phyloP scores from a whole-genome alignment of 2,113 vertebrate genomes.

The Halichoeres trimaculatus region DNA sequence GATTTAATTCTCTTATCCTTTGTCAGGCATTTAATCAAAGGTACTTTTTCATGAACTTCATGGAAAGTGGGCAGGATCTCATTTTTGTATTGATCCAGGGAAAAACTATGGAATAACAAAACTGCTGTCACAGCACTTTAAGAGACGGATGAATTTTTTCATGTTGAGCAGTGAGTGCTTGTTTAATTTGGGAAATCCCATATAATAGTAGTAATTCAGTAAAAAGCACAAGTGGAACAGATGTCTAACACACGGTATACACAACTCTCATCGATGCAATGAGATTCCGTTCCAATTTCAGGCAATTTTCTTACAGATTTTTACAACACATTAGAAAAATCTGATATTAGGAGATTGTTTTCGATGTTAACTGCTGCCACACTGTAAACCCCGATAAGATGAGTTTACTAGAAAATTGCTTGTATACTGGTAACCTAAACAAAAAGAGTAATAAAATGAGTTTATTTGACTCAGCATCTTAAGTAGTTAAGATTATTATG shows the following conservation, averaged over 20 bases:
- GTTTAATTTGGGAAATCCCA: not conserved
- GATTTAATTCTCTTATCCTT: not conserved
- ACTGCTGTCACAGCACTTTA: not conserved
- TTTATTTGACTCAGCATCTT: too few species aligned
- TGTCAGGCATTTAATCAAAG: not conserved
- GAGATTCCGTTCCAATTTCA: not conserved
- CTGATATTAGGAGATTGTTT: too few species aligned
- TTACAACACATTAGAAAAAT: too few species aligned
- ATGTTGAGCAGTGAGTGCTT: not conserved
- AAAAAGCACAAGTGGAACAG: not conserved
- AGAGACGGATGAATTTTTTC: not conserved
- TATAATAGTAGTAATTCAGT: not conserved
- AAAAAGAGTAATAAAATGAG: too few species aligned
- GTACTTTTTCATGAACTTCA: not conserved
- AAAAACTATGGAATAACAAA: not conserved
- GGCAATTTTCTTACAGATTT: too few species aligned
- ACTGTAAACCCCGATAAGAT: too few species aligned
- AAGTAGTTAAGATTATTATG: too few species aligned
- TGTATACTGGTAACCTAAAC: too few species aligned
- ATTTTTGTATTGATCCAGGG: not conserved
- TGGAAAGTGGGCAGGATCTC: not conserved
- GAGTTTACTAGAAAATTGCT: too few species aligned
- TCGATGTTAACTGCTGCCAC: too few species aligned
- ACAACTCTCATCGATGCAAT: too few species aligned
- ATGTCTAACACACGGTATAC: not conserved